Base-by-base conservation (phyloP, 2,888 invertebrate species). In the Stratiomys singularior region DNA sequence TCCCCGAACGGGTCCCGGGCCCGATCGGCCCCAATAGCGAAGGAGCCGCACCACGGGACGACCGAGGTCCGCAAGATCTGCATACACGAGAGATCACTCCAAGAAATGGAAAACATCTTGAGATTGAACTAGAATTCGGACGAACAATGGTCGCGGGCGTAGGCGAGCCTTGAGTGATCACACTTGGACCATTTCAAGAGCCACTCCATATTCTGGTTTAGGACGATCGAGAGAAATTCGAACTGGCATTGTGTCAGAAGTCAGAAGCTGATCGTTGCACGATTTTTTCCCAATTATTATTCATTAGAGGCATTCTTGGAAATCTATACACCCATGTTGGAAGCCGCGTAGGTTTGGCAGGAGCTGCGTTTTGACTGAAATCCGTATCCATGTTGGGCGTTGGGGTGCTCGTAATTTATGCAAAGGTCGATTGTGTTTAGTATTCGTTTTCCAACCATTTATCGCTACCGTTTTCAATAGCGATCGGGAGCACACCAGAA, bases 81-180 rank as follows among this genome's bases (percentile, higher is more conserved):
- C 37, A 37, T 37, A 9, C 37, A 37, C 37, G 37, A 37, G 37
- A 37, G 37, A 37, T 37, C n/a, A 37, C 37, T 37, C 27, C 30
- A 58, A 58, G 60, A 74, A 44, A 60, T 58, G 30, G 58, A 74
- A 74, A 74, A 21, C 3, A 58, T 74, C 74, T 74, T 60, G 44
- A 74, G 60, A 60, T 23, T 74, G 60, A 23, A 74, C 74, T 28
- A 74, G 74, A 74, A 74, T 74, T 37, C 60, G 60, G 23, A 18
- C 25, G 44, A 25, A 60, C 25, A 60, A 60, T 25, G 25, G 23
- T 18, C 2, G 25, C 13, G 69, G 7, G 74, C 58, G 74, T 74
- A 74, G 74, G 74, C 60, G 74, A 58, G 74, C n/a, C 60, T 74
- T 60, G 52, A 74, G 74, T 74, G 74, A 74, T 74, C 74, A 74